phyloP scores from a whole-genome alignment of 2,113 vertebrate species.

The Neolamprologus modestus region DNA sequence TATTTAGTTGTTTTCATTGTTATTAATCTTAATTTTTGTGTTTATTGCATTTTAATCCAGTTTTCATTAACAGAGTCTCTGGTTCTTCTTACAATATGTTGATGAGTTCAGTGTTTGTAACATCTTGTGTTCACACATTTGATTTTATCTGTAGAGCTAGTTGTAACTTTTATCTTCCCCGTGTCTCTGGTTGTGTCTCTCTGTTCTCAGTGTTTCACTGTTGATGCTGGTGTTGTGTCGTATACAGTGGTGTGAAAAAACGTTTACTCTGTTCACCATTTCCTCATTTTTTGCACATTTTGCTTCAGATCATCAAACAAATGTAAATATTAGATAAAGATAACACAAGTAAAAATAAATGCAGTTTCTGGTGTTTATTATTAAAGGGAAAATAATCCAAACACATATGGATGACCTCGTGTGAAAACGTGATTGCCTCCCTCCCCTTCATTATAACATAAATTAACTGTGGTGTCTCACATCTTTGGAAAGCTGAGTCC shows the following conservation, averaged over 20 bases:
- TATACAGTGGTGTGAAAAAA: neutral
- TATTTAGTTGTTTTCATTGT: neutral
- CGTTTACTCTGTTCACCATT: neutral
- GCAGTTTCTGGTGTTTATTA: neutral
- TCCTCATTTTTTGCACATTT: neutral
- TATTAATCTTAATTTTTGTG: neutral
- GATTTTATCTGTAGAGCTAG: fast-evolving
- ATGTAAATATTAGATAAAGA: neutral
- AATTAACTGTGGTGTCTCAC: no score
- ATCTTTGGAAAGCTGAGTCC: no score
- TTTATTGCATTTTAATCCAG: fast-evolving
- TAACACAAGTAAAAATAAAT: neutral
- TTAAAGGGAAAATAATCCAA: neutral
- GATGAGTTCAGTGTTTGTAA: neutral
- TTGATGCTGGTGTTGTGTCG: neutral
- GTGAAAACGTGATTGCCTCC: no score
- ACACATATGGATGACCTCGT: no score
- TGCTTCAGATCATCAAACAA: neutral
- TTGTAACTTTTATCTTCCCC: neutral
- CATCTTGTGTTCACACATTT: neutral
- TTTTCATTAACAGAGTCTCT: fast-evolving
- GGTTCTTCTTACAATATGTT: neutral
- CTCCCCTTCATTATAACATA: no score
- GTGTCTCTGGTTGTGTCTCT: neutral
- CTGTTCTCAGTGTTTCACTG: neutral